phyloP scores from a whole-genome alignment of 2,113 vertebrate genomes.

The Trinectes maculatus region DNA sequence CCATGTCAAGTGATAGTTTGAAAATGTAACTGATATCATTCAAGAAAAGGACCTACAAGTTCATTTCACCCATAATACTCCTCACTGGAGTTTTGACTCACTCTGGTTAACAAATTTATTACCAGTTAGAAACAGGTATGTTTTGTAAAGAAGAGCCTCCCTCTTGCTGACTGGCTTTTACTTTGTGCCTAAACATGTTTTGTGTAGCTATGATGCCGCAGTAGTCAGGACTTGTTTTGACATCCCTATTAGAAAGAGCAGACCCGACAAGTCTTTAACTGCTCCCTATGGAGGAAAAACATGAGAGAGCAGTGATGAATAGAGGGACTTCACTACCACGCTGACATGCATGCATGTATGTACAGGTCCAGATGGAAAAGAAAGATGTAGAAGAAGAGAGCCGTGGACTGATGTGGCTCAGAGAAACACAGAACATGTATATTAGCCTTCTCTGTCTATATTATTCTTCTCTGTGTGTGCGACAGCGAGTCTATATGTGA shows the following conservation, averaged over 20 bases:
- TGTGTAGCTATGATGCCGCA: conserved; percentile 50
- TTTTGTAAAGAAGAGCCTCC: conserved; percentile 33
- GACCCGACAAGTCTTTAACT: conserved; percentile 83
- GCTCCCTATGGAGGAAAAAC: conserved; percentile 77
- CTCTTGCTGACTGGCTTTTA: conserved; percentile 33
- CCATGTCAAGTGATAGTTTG: conserved; percentile 10
- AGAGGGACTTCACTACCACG: conserved; percentile 40
- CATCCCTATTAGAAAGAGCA: conserved; percentile 80
- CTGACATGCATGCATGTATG: conserved; percentile 51
- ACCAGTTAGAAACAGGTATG: conserved; percentile 25
- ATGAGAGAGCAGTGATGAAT: conserved; percentile 72
- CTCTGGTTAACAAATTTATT: conserved; percentile 9
- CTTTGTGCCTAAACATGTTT: conserved; percentile 29
- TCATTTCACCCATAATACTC: conserved; percentile 31
- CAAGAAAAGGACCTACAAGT: conserved; percentile 19
- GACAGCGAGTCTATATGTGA: background rate
- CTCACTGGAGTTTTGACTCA: conserved; percentile 17
- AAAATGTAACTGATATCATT: conserved; percentile 17
- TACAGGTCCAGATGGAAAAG: conserved; percentile 18
- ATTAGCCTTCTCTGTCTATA: conserved; percentile 72
- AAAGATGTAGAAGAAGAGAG: conserved; percentile 7
- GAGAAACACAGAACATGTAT: conserved; percentile 23
- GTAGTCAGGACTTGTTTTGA: conserved; percentile 65
- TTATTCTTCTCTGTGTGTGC: background rate
- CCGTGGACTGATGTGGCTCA: background rate